phyloP scores from a whole-genome alignment of 2,888 invertebrate species.

The Aelia acuminata region DNA sequence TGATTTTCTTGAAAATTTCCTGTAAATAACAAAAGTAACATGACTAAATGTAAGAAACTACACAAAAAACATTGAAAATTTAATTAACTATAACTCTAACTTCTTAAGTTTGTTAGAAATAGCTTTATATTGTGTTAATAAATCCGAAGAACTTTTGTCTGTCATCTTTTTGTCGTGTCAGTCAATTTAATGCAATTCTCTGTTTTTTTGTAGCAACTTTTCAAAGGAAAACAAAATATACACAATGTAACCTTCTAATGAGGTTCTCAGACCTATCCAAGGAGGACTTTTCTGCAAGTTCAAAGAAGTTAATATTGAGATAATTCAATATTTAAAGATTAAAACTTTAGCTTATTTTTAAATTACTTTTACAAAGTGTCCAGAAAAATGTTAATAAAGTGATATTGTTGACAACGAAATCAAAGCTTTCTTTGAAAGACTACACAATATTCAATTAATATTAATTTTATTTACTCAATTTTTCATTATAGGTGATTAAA shows the following conservation, averaged over 20 bases:
- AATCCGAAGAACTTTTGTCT: constrained; percentile 69
- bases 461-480: too few species aligned
- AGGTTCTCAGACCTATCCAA: background rate
- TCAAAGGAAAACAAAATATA: background rate
- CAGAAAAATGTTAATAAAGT: too few species aligned
- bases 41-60: constrained; percentile 19
- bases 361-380: too few species aligned
- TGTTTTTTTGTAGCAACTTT: background rate
- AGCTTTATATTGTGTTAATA: constrained; percentile 79
- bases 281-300: background rate
- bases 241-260: background rate
- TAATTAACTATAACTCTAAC: constrained; percentile 69
- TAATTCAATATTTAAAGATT: background rate
- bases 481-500: too few species aligned
- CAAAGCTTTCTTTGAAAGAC: too few species aligned
- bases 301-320: background rate
- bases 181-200: background rate
- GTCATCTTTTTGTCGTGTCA: background rate
- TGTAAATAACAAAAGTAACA: constrained; percentile 69
- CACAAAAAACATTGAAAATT: constrained; percentile 6
- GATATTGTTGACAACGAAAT: too few species aligned
- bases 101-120: constrained; percentile 84
- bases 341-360: background rate
- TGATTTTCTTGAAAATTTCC: constrained; percentile 81
- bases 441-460: too few species aligned